These are phyloP conservation scores for Tonatia bakeri DNA, from an alignment of 2,113 vertebrate species.

Conservation along the genomic window DNA sequence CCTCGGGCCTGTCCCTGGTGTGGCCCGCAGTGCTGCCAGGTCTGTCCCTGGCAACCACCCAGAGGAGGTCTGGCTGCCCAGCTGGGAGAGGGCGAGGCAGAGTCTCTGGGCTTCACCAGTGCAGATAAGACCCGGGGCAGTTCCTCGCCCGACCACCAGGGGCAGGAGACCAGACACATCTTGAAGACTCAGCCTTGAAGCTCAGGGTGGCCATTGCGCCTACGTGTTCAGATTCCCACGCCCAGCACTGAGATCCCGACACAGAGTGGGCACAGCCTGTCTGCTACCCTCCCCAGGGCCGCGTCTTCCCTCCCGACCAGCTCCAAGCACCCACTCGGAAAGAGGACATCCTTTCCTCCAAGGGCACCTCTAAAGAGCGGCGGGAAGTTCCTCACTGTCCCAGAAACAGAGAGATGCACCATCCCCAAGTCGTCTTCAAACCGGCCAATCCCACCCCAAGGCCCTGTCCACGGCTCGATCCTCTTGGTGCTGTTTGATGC, in stretches of 20 bases:
- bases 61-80: neutral
- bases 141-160: rapidly evolving
- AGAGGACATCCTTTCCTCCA: rapidly evolving
- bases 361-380: neutral
- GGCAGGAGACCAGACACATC: neutral
- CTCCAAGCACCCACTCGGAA: rapidly evolving
- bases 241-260: neutral
- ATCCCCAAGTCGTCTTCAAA: neutral
- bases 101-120: rapidly evolving
- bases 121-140: rapidly evolving
- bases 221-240: neutral
- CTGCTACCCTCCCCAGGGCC: rapidly evolving
- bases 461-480: rapidly evolving
- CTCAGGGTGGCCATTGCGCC: rapidly evolving
- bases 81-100: rapidly evolving
- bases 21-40: neutral
- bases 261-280: rapidly evolving
- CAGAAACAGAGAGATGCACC: rapidly evolving
- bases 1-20: rapidly evolving
- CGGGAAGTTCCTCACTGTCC: neutral
- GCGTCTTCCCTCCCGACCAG: rapidly evolving
- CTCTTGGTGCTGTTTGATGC: neutral
- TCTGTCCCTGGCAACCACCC: neutral
- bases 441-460: neutral
- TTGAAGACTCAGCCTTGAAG: rapidly evolving